Evolutionary conservation across 1,140 invertebrate species (phyloP), one percentile per base, ranked within the genome.

Genomic region (Drosophila nigrodunni): DNA sequence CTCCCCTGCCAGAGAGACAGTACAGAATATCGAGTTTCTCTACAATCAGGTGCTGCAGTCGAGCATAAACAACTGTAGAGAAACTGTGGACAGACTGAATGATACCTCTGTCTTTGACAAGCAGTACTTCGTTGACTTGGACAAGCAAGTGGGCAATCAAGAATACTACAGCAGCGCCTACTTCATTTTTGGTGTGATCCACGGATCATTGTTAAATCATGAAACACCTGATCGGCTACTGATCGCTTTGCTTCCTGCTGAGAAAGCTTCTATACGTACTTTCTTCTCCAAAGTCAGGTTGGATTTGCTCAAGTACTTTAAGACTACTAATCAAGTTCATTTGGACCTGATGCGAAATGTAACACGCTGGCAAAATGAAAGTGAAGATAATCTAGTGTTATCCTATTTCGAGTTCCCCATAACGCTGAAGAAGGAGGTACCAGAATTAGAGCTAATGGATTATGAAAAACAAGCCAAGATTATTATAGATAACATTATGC

Each of bases 161-260:
- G 74, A 68, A 15, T 87, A 88, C 34, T 83, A 83, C n/a, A 74
- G 77, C 67, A 77, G 49, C 3, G 80, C 80, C 0, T 80, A 83
- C 55, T 88, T 80, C 4, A 69, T 87, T 37, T 80, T 88, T 18
- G 69, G 66, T 11, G 57, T 78, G 50, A 69, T 87, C 7, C 66
- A 87, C 50, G 77, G 69, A 9, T 62, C 72, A 2, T n/a, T 78
- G 15, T 65, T 86, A 21, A 50, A 46, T 39, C 30, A 57, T 2
- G 13, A 39, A 1, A 18, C 9, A 10, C 58, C 66, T 0, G 73
- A 88, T 7, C 65, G 57, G 15, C 35, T 87, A n/a, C 50, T 80
- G 2, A 7, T 34, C 6, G 62, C 74, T 13, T 43, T 87, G 21
- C 39, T 88, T 11, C 83, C 82, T 0, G 47, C n/a, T 10, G 82